Conservation (phyloP, 2,888 invertebrate genomes). For the Sturmia bella region DNA sequence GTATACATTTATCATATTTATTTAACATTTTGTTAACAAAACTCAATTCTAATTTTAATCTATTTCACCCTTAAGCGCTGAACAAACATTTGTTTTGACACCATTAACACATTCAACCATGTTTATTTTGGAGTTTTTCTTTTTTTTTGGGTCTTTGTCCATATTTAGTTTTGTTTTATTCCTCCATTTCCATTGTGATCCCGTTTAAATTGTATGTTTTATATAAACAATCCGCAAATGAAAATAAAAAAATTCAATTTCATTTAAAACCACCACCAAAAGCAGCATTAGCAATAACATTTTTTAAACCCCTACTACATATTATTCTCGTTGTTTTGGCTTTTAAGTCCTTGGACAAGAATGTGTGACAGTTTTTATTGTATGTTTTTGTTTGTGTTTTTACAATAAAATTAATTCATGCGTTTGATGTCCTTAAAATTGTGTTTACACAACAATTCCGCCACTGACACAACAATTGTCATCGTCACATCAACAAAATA, state of each 20-base stretch:
- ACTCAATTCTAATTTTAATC: background rate
- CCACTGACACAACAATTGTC: conserved; percentile 19
- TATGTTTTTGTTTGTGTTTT: conserved; percentile 34
- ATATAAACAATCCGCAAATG: conserved; percentile 26
- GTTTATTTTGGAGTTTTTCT: conserved; percentile 42
- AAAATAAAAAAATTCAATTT: background rate
- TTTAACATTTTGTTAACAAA: background rate
- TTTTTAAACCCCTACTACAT: conserved; percentile 16
- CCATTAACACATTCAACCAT: conserved; percentile 58
- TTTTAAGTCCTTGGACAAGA: conserved; percentile 14
- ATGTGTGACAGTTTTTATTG: conserved; percentile 43
- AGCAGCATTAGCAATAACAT: background rate
- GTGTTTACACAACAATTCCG: conserved; percentile 35
- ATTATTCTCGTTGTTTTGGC: background rate
- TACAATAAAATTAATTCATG: conserved; percentile 56
- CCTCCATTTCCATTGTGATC: conserved; percentile 38
- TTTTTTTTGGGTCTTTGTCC: too few species aligned
- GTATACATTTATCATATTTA: too few species aligned
- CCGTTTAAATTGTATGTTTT: conserved; percentile 57
- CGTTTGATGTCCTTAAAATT: conserved; percentile 67
- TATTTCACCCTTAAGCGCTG: background rate
- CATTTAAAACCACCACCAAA: conserved; percentile 49
- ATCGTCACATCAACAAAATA: conserved; percentile 23
- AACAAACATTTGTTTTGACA: conserved; percentile 56
- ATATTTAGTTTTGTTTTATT: conserved; percentile 5